Base-by-base conservation (phyloP, 2,797 vertebrate genomes). In the Helicolenus hilgendorfi region DNA sequence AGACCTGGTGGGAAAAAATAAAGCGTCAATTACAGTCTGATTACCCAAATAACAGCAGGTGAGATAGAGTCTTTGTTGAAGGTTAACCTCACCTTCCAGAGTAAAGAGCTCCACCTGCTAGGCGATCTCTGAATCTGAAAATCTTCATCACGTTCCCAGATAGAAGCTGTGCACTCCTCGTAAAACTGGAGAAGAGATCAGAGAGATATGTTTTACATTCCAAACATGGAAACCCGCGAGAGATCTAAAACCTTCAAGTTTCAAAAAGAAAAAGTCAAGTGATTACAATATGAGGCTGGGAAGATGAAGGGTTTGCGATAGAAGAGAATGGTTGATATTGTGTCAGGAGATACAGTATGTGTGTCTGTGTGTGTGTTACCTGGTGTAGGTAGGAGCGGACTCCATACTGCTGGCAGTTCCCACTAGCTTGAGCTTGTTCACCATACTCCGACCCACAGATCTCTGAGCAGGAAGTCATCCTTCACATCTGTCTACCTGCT, bases 81-180 rank as follows among this genome's bases (percentile, higher is more conserved):
- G 20, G 29, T 74, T 36, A 29, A 58, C 7, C 89, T 94, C 62
- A 99, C 99, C 98, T 99, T 99, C 99, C 99, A 99, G 98, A 99
- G 98, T 31, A 98, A 96, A 96, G 98, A 99, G 98, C 98, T 99
- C 98, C 99, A 99, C 98, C 98, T 97, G 94, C 97, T 98, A 11
- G 98, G 98, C 70, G 98, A 99, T 98, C 98, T 99, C 98, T 99
- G 99, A 95, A 98, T 99, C 98, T 99, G 99, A 98, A 99, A 99
- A 98, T 99, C 98, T 95, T 99, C 98, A 88, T 99, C 98, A 85
- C 98, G 97, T 95, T 99, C 99, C 99, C 99, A 99, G 94, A 99
- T 99, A 1, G 99, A 99, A 94, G 98, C 98, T n/a, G 99, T 98
- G 96, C 99, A 99, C 94, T 99, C 99, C 94, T 99, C 99, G 69